Conservation (phyloP, 2,113 vertebrate species). For the Pedetes capensis region DNA sequence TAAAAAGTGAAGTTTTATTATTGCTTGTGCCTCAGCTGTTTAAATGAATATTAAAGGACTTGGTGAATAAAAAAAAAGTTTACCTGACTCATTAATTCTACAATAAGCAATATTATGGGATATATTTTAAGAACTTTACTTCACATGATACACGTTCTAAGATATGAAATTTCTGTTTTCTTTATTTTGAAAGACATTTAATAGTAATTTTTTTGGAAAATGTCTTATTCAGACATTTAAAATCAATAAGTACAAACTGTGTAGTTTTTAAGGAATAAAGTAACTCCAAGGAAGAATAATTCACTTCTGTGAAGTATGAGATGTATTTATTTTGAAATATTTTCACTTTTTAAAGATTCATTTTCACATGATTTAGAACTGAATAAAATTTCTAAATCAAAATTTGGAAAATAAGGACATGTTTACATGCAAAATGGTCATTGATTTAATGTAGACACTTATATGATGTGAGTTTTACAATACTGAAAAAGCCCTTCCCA, state of each 20-base stretch:
- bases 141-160: not conserved
- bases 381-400: not conserved
- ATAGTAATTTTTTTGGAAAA: not conserved
- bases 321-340: not conserved
- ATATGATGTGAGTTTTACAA: not conserved
- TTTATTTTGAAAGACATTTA: not conserved
- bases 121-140: not conserved
- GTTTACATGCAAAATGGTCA: not conserved
- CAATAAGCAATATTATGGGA: not conserved
- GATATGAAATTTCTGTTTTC: not conserved
- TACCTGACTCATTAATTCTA: not conserved
- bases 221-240: not conserved
- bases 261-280: conserved; percentile 17
- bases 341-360: conserved; percentile 14
- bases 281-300: not conserved
- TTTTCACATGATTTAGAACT: not conserved
- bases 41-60: conserved; percentile 57
- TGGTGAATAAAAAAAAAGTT: conserved; percentile 54
- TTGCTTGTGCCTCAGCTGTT: conserved; percentile 40
- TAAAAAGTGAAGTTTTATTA: not conserved
- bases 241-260: not conserved
- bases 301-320: not conserved
- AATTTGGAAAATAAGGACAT: not conserved
- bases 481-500: not conserved
- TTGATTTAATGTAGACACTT: not conserved